Base-by-base conservation (phyloP, 2,888 invertebrate genomes). In the Pegoplata infirma region DNA sequence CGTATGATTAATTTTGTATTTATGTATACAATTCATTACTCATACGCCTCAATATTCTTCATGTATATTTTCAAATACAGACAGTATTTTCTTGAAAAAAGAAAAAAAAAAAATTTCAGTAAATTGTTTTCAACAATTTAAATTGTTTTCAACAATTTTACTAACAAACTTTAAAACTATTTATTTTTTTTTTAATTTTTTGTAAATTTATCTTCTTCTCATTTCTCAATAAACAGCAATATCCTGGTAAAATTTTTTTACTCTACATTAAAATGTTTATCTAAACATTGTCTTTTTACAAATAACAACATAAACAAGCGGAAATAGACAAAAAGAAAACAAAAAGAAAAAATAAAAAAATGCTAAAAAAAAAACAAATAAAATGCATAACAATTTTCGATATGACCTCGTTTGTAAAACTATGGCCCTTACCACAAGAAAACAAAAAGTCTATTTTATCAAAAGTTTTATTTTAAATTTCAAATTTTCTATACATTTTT, bases 251-350 rank as follows among this genome's bases (percentile, higher is more conserved):
- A 51, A 23, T 53, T 74, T 53, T 25, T 51, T 25, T 69, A 40
- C 51, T 44, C 12, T 56, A 56, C 16, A 53, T 67, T 66, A 51
- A 74, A 66, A 59, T 61, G 47, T 61, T 61, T 59, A 61, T 55
- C 67, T 61, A 68, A 68, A 75, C 55, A 75, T 61, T 72, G 76
- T 72, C 55, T 72, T 72, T 76, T 47, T 32, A 67, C 61, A 73
- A 77, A 73, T 63, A 68, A 63, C 63, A 63, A 63, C 61, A 68
- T 63, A 68, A 77, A 63, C 56, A 68, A 73, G 63, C 73, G 67
- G 77, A 77, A 77, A 72, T 67, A 67, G 67, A 72, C 67, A 61
- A 63, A 36, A 58, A 58, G 19, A 46, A 63, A n/a, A n/a, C n/a
- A n/a, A n/a, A 25, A 64, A 25, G 23, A 67, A 67, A 40, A 28